Evolutionary conservation across 2,888 invertebrate genomes (phyloP).

Genomic region (Plagodis dolabraria): DNA sequence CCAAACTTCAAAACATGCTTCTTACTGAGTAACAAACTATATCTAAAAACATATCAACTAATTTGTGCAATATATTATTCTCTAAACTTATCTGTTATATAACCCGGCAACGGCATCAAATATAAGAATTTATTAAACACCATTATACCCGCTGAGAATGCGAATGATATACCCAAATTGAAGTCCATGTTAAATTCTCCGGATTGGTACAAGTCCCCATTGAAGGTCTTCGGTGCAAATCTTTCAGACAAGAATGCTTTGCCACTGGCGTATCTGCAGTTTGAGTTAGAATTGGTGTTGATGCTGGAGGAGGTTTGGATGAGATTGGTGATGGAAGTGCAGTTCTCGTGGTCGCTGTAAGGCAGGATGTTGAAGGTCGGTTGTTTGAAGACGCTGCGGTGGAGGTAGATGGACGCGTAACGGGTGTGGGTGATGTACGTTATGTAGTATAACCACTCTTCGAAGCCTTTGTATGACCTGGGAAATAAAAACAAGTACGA

Average conservation of each 20-base stretch:
- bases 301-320: conserved; percentile 82
- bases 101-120: conserved; percentile 92
- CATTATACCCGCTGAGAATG: conserved; percentile 92
- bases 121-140: conserved; percentile 94
- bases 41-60: not conserved
- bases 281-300: conserved; percentile 79
- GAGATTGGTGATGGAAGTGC: conserved; percentile 78
- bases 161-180: conserved; percentile 92
- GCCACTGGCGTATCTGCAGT: conserved; percentile 89
- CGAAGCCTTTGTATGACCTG: conserved; percentile 91
- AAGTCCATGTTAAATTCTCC: conserved; percentile 89
- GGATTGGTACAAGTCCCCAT: conserved; percentile 81
- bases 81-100: conserved; percentile 94
- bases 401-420: conserved; percentile 91
- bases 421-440: conserved; percentile 92
- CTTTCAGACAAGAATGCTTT: conserved; percentile 89
- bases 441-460: conserved; percentile 92
- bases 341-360: conserved; percentile 82
- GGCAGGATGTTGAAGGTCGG: conserved; percentile 81
- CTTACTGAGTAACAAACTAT: too few relatives aligned
- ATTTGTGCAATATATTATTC: conserved; percentile 69
- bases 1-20: too few relatives aligned
- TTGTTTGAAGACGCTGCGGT: conserved; percentile 88
- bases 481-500: not conserved
- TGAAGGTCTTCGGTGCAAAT: conserved; percentile 85